Evolutionary conservation across 2,797 vertebrate species (phyloP), one percentile per base, ranked within the genome.

Genomic region (Smutsia gigantea): DNA sequence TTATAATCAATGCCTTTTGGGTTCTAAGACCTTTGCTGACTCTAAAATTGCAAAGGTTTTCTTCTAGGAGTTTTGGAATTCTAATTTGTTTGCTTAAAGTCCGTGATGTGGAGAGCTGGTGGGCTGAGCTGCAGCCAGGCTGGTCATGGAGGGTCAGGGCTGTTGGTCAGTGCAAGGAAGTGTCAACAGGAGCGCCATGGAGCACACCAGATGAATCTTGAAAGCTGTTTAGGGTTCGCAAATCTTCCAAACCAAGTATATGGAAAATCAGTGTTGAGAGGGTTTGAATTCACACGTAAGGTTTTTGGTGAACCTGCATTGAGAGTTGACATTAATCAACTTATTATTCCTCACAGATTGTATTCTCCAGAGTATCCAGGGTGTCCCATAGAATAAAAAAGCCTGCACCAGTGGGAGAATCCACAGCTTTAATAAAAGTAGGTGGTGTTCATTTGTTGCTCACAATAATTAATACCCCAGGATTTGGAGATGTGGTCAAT

Each of bases 161-260:
- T 51, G 31, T 18, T 7, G 15, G 34, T 74, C n/a, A 66, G 29
- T 27, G 42, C 8, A 19, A 27, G 59, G 9, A 55, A 9, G 53
- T 14, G 12, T 34, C 5, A 37, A n/a, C 25, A 27, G 25, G 2
- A 71, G 27, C 21, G 42, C 19, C 34, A 25, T 17, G 55, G 14
- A 23, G 51, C 21, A 21, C 99, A 99, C 99, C 99, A 99, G 98
- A 99, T 99, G 98, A 99, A 99, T 98, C 99, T 99, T 98, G 99
- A 99, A 98, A 99, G 99, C 98, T 99, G 99, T 95, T 99, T 99
- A 97, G 99, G 99, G 97, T 99, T 99, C 98, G 99, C 99, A 97
- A 99, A 99, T 98, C 99, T 99, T 89, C 99, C 99, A 75, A 99
- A 99, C 97, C 99, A 99, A 99, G 99, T 99, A 93, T 99, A 99